Conservation (phyloP, 2,888 invertebrate genomes). For the Hydroisotoma schaefferi region DNA sequence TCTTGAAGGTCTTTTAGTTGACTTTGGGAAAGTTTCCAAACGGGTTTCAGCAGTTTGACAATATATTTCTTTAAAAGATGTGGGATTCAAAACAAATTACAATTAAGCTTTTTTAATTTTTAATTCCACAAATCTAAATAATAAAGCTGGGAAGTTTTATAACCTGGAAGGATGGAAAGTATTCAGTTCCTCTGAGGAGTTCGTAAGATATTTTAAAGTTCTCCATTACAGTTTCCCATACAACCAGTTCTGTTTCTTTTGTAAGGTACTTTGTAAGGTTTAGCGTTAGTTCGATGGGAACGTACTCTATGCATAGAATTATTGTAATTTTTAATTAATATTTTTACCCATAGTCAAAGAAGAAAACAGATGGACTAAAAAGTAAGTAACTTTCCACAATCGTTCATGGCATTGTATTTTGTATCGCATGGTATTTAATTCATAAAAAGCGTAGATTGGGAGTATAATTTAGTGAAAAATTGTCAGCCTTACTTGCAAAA, state of each 20-base stretch:
- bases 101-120: too few relatives aligned
- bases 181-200: constrained; percentile 16
- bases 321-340: too few relatives aligned
- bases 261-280: constrained; percentile 16
- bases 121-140: too few relatives aligned
- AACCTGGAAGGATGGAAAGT: constrained; percentile 9
- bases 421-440: too few relatives aligned
- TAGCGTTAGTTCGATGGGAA: constrained; percentile 10
- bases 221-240: constrained; percentile 26
- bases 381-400: too few relatives aligned
- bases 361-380: not conserved
- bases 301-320: constrained; percentile 20
- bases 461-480: not conserved
- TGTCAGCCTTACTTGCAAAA: constrained; percentile 18
- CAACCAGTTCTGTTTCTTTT: constrained; percentile 17
- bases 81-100: not conserved
- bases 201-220: constrained; percentile 21
- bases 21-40: constrained; percentile 11
- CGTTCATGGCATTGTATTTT: too few relatives aligned
- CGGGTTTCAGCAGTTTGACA: constrained; percentile 21
- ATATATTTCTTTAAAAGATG: constrained; percentile 18
- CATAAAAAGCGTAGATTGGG: too few relatives aligned
- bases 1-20: not conserved
- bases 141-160: too few relatives aligned
- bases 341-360: too few relatives aligned